These are phyloP conservation scores for Lates japonicus DNA, from an alignment of 2,797 vertebrate genomes.

Conservation along the genomic window DNA sequence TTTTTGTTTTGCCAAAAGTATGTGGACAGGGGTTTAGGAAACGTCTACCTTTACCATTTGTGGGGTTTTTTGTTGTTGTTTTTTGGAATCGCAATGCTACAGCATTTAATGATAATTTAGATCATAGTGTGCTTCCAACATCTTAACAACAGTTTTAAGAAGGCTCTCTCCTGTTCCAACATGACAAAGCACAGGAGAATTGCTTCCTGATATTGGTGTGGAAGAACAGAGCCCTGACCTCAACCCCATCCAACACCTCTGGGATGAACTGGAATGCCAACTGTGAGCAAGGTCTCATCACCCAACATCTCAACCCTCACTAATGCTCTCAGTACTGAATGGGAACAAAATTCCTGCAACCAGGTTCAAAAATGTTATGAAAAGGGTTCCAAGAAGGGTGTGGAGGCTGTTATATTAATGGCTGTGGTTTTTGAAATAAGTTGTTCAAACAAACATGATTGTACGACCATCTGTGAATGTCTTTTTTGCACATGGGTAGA, in stretches of 20 bases:
- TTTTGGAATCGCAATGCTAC: neutral
- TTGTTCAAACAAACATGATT: neutral
- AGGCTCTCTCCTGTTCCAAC: neutral
- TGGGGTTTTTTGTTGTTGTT: neutral
- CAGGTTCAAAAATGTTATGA: neutral
- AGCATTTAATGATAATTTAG: neutral
- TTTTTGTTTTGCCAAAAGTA: neutral
- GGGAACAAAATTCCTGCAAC: slow-evolving; percentile 10
- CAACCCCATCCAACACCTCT: neutral
- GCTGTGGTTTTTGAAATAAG: neutral
- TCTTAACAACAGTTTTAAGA: neutral
- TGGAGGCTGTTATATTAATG: neutral
- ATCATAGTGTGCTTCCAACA: neutral
- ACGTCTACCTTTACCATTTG: neutral
- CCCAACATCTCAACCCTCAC: slow-evolving; percentile 13
- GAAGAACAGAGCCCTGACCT: neutral
- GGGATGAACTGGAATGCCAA: slow-evolving; percentile 1
- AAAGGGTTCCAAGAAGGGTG: slow-evolving; percentile 11
- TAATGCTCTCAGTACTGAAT: slow-evolving; percentile 26
- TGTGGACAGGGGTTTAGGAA: neutral
- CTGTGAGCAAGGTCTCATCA: neutral
- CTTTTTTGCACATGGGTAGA: too few species aligned
- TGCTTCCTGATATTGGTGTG: neutral
- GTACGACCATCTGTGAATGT: neutral
- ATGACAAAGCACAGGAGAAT: neutral